Conservation (phyloP, 92 coral and sea anemone species). For the Umimayanthus chanpuru region DNA sequence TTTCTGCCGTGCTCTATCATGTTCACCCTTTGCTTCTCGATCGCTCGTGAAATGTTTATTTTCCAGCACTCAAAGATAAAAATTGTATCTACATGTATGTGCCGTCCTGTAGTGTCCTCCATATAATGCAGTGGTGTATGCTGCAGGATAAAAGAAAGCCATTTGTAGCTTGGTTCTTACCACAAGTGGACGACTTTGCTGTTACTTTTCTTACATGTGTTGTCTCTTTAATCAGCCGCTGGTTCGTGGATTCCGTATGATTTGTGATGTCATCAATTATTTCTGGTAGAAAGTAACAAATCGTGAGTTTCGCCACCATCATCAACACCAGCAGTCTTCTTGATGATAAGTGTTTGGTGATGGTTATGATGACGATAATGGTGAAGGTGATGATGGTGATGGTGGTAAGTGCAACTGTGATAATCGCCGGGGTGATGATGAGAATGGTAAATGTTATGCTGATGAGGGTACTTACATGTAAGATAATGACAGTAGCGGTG, state of each 20-base stretch:
- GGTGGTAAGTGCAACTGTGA: too few relatives aligned
- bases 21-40: too few relatives aligned
- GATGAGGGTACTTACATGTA: neutral
- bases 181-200: constrained; percentile 94
- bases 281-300: constrained; percentile 54
- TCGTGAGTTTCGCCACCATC: neutral
- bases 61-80: too few relatives aligned
- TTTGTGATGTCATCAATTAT: constrained; percentile 88
- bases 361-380: neutral
- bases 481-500: neutral
- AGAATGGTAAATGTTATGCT: neutral
- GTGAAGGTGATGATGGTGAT: neutral
- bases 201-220: constrained; percentile 85
- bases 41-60: too few relatives aligned
- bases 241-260: constrained; percentile 74
- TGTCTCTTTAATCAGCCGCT: constrained; percentile 81
- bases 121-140: too few relatives aligned
- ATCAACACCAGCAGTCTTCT: neutral
- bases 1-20: too few relatives aligned
- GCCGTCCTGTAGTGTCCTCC: too few relatives aligned
- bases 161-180: constrained; percentile 54
- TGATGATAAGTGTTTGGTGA: neutral
- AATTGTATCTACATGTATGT: too few relatives aligned
- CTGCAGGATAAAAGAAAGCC: too few relatives aligned
- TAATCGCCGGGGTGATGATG: neutral